Evolutionary conservation across 2,113 vertebrate species (phyloP), one percentile per base, ranked within the genome.

Genomic region (Hemibagrus wyckioides): DNA sequence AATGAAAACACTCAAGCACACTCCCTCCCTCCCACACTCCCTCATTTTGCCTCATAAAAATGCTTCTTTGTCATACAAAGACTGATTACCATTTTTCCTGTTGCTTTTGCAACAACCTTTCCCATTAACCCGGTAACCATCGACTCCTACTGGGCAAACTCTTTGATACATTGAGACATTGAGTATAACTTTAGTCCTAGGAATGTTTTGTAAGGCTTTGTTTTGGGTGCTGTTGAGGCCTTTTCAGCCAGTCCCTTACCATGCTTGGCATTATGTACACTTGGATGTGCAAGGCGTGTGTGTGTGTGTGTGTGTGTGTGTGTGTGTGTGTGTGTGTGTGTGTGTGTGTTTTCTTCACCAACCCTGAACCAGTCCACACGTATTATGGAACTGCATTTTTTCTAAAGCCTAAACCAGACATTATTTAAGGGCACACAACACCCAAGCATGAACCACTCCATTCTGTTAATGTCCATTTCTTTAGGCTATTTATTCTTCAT

Each of bases 31-130:
- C 80, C 73, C 77, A 57, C 39, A 44, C 56, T 21, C 80, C 69
- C 30, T 63, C 84, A 83, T 75, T 65, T 73, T 88, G 86, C 71
- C 67, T 77, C 71, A 83, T 48, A 28, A 39, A 87, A 84, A 77
- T 67, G 81, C 82, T 83, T 87, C 86, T 87, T 87, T 87, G 86
- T 87, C 86, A 87, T 87, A 87, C 86, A 84, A 87, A 87, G 86
- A 84, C 86, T 41, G 30, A 86, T 69, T 25, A n/a, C 69, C 59
- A 56, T 63, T 44, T 75, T 57, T 76, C 59, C 63, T 76, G 30
- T 89, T 86, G 81, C 82, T 79, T 83, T 28, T 84, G 75, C 39
- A 84, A 73, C 73, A 71, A 84, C 39, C 48, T 41, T 65, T 89
- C 39, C 52, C 71, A 67, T 83, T 82, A 63, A 83, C 44, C 77